Base-by-base conservation (phyloP, 1,140 invertebrate genomes). In the Brachionus calyciflorus region DNA sequence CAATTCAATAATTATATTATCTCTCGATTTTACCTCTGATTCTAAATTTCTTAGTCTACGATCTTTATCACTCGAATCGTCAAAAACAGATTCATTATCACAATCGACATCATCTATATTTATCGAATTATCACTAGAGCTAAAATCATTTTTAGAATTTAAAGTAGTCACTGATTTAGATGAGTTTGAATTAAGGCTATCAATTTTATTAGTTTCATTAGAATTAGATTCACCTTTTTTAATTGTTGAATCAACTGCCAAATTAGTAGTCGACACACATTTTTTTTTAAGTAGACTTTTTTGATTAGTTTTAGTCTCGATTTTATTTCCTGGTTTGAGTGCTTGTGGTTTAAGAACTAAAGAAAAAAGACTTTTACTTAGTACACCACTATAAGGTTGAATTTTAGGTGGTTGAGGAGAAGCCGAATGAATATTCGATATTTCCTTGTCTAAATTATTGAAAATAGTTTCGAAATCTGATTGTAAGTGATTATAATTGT, bases 291-390 rank as follows among this genome's bases (percentile, higher is more conserved):
- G 2, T 9, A 73, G 28, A 33, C 51, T 73, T 10, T 9, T 55
- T n/a, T 73, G 14, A 2, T 73, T 55, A 21, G n/a, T 46, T 28
- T 60, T 30, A 37, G 4, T 12, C 19, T 40, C 37, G 28, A 19
- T 7, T 6, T 60, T 30, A 9, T 19, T 26, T 0, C 49, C 46
- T 26, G 69, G 69, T 28, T 73, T 73, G 3, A 73, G 46, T 3
- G 69, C 6, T 28, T 73, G 46, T 12, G 69, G 69, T 17, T 51
- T 73, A 4, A 49, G 33, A 19, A 73, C 69, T n/a, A 73, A 24
- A 5, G 69, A 73, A 28, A 73, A 73, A 26, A 73, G 30, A n/a
- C 69, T 73, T 30, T 73, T 73, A 33, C 69, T 73, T 5, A 73
- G 46, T 5, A 73, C 69, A 24, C 69, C 69, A n/a, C 69, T 73